Evolutionary conservation across 2,888 invertebrate genomes (phyloP).

Genomic region (Hirtodrosophila histrioides): DNA sequence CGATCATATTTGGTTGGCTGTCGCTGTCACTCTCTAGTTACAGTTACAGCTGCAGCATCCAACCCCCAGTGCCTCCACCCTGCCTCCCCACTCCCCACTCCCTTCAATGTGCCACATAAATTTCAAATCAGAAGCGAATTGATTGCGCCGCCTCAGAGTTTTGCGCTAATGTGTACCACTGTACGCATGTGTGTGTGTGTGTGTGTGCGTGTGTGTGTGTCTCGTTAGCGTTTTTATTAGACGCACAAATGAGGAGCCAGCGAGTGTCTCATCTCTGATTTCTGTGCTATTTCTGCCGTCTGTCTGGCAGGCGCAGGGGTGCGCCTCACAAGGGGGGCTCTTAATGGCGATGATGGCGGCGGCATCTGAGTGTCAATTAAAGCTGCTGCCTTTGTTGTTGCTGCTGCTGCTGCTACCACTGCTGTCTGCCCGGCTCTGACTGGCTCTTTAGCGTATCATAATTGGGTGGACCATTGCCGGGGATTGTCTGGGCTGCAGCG

Average conservation of each 20-base stretch:
- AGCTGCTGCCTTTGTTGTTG: conserved; percentile 47
- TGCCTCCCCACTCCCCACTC: conserved; percentile 2
- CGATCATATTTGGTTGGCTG: conserved; percentile 43
- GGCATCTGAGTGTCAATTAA: conserved; percentile 76
- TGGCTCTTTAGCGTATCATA: conserved; percentile 65
- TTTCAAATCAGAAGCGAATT: conserved; percentile 60
- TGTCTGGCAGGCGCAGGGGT: conserved; percentile 10
- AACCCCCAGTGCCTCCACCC: neutral
- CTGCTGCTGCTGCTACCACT: conserved; percentile 12
- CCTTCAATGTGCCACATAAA: conserved; percentile 36
- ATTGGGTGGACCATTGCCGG: conserved; percentile 47
- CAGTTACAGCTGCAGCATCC: conserved; percentile 44
- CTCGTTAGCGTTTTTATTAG: conserved; percentile 80
- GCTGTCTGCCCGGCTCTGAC: conserved; percentile 19
- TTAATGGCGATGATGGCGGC: conserved; percentile 67
- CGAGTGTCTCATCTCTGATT: conserved; percentile 46
- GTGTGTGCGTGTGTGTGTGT: conserved; percentile 36
- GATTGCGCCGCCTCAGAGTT: conserved; percentile 70
- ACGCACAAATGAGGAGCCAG: conserved; percentile 68
- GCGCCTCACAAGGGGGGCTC: conserved; percentile 10
- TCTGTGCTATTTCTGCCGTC: conserved; percentile 18
- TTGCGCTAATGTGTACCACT: conserved; percentile 55
- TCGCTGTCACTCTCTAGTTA: conserved; percentile 49
- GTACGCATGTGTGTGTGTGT: conserved; percentile 14
- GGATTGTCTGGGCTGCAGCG: conserved; percentile 30